Evolutionary conservation across 35 echinoderm and acorn worm genomes (phyloP).

Genomic region (Patiria miniata): DNA sequence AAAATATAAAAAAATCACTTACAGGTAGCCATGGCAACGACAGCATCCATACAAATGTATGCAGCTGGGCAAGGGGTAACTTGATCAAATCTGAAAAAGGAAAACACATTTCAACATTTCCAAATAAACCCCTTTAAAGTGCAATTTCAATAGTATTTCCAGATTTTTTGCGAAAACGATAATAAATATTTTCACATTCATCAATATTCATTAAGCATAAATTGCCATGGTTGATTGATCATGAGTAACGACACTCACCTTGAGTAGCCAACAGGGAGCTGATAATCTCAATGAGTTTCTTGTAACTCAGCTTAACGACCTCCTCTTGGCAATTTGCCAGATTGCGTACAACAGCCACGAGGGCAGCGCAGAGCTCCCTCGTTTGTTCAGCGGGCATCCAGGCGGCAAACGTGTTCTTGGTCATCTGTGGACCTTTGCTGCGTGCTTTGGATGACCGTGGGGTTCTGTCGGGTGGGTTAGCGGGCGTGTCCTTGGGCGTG

Average conservation of each 20-base stretch:
- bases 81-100: conserved; percentile 49
- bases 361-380: conserved; percentile 33
- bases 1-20: conserved; percentile 46
- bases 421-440: neutral
- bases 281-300: conserved; percentile 44
- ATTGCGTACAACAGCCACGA: conserved; percentile 18
- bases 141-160: too few species aligned
- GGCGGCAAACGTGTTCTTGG: neutral
- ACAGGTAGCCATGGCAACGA: conserved; percentile 90
- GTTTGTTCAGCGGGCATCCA: conserved; percentile 41
- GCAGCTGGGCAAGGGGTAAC: conserved; percentile 35
- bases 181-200: too few species aligned
- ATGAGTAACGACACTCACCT: conserved; percentile 31
- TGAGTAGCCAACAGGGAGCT: conserved; percentile 37
- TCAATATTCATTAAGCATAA: too few species aligned
- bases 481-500: neutral
- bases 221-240: neutral
- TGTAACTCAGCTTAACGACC: neutral
- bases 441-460: neutral
- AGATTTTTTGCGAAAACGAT: too few species aligned
- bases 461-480: neutral
- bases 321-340: conserved; percentile 13
- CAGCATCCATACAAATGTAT: conserved; percentile 69
- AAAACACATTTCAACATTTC: too few species aligned
- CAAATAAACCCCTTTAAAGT: too few species aligned